Evolutionary conservation across 64 coral and sea anemone genomes (phyloP), one percentile per base, ranked within the genome.

Genomic region (Platygyra sinensis): DNA sequence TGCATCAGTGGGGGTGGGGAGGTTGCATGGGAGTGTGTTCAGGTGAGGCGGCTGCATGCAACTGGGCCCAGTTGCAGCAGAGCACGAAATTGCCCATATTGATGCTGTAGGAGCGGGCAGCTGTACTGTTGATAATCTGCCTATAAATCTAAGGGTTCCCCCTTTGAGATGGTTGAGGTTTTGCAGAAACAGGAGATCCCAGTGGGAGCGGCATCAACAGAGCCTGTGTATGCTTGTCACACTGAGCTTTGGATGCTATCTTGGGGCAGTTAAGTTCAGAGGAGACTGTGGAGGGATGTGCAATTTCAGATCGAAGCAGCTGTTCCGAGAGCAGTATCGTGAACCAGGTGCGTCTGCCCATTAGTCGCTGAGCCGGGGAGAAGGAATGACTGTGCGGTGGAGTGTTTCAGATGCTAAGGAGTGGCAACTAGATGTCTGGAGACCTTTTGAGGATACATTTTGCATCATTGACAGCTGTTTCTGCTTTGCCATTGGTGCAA

Each of bases 91-190:
- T 80, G 31, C 46, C 50, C 10, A 29, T 89, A 0, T 77, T 33
- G 52, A 89, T 78, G 38, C 39, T 89, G 87, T 38, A 89, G 19
- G 73, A 62, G 36, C 73, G 24, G 77, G 51, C 25, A 10, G 87
- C 10, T 30, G 72, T 78, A 60, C 25, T 54, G 32, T 89, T 22
- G 12, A 89, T 59, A n/a, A 78, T 15, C 28, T 74, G 62, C 13
- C 74, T 73, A 89, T 89, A 77, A 54, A 55, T 75, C 73, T 72
- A 89, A 29, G 87, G 73, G 65, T 31, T 71, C 52, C 87, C 73
- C 6, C 15, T 25, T 36, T 89, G 87, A 29, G 39, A 73, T 39
- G 73, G 57, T 30, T 50, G n/a, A 28, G 87, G 87, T 62, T 89
- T 89, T 27, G 73, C 73, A 63, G 78, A 77, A 60, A 59, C 87